Conservation (phyloP, 2,797 vertebrate genomes). For the Hylomyscus alleni region DNA sequence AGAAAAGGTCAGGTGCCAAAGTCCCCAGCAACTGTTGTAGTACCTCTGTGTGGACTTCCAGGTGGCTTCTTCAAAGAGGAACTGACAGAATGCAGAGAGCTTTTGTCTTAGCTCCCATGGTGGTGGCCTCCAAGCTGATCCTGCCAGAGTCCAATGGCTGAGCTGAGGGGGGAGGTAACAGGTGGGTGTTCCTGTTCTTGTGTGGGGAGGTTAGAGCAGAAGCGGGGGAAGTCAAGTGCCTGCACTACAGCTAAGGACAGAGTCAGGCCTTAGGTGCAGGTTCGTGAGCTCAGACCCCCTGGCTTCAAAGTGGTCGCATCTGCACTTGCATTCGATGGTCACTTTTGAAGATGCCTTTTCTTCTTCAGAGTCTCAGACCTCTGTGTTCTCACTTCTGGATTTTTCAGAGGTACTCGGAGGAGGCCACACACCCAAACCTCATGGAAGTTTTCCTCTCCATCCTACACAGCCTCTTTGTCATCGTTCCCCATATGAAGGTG, state of each 20-base stretch:
- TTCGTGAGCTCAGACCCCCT: neutral
- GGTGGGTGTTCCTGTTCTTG: neutral
- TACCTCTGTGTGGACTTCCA: too few relatives aligned
- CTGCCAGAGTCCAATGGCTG: too few relatives aligned
- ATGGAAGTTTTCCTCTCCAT: conserved; percentile 94
- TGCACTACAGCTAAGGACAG: neutral
- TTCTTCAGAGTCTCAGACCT: conserved; percentile 56
- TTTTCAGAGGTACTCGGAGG: conserved; percentile 92
- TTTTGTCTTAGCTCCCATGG: too few relatives aligned
- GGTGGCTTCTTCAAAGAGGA: too few relatives aligned
- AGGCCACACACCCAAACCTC: conserved; percentile 86
- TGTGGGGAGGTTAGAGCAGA: neutral
- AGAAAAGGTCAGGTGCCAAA: too few relatives aligned
- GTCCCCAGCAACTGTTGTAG: too few relatives aligned
- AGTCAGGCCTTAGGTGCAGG: neutral
- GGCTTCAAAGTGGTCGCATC: neutral
- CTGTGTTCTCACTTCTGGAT: neutral
- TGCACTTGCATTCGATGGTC: neutral
- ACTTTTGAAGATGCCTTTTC: conserved; percentile 25
- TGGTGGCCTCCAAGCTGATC: too few relatives aligned
- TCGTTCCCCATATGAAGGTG: conserved; percentile 91
- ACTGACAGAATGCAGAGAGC: too few relatives aligned
- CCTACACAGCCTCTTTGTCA: conserved; percentile 92
- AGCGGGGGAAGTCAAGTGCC: neutral
- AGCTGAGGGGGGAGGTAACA: too few relatives aligned